phyloP scores from a whole-genome alignment of 2,113 vertebrate species.

The Oncorhynchus tshawytscha region DNA sequence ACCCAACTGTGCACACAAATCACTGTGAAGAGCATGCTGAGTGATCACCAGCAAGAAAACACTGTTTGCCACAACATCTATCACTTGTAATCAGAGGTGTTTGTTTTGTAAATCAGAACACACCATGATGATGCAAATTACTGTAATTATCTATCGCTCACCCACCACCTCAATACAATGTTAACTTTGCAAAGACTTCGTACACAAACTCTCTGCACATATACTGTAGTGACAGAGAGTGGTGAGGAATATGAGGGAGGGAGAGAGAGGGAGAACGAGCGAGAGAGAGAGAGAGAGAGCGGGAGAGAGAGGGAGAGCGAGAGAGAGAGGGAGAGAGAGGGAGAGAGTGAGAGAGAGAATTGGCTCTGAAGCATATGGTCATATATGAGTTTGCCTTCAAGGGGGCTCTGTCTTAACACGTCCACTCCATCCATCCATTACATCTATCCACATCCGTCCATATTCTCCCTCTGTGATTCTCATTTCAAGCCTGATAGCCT shows the following conservation, averaged over 20 bases:
- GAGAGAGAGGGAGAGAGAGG: background rate
- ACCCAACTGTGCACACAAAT: no score
- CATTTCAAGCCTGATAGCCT: constrained; percentile 58
- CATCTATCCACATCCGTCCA: constrained; percentile 38
- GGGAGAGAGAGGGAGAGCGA: background rate
- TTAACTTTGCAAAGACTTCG: background rate
- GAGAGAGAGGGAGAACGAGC: background rate
- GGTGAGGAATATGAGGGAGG: background rate
- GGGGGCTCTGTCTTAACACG: constrained; percentile 25
- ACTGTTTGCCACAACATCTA: background rate
- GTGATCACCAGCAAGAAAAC: background rate
- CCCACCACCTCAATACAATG: background rate
- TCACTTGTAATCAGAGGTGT: background rate
- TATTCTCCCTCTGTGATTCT: constrained; percentile 58
- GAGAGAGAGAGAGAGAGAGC: background rate
- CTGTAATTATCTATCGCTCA: no score
- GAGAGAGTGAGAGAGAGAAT: background rate
- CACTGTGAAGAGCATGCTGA: background rate
- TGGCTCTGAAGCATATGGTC: constrained; percentile 15
- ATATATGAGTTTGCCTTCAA: constrained; percentile 27
- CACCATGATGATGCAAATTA: no score
- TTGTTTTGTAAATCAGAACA: no score
- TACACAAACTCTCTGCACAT: background rate
- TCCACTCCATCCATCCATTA: constrained; percentile 38
- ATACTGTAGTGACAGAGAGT: background rate